Percentiles rank a stretch among this genome's conserved stretches.
Conservation (phyloP, 2,113 vertebrate genomes). For the Colaptes auratus region DNA sequence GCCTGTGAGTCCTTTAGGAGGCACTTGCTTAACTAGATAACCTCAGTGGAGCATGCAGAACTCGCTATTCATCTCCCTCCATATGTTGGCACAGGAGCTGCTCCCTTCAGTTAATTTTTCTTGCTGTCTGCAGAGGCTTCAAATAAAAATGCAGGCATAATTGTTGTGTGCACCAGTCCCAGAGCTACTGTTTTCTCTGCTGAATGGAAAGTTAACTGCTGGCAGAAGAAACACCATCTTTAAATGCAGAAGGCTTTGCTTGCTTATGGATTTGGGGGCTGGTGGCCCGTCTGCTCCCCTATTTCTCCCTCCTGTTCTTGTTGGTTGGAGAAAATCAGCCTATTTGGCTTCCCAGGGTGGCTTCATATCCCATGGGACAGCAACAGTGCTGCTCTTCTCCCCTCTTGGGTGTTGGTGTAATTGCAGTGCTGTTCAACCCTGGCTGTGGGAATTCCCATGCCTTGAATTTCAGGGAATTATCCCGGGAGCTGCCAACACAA, state of each 20-base stretch:
- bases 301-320: background rate
- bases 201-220: background rate
- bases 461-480: background rate
- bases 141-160: constrained; percentile 29
- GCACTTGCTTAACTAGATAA: constrained; percentile 8
- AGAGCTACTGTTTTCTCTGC: background rate
- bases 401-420: background rate
- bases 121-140: constrained; percentile 10
- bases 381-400: background rate
- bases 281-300: accelerated
- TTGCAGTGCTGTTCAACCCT: accelerated
- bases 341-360: background rate
- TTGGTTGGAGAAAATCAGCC: background rate
- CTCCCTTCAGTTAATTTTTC: constrained; percentile 55
- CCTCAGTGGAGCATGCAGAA: background rate
- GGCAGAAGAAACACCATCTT: background rate
- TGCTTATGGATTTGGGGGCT: background rate
- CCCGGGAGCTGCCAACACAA: background rate
- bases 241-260: background rate
- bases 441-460: background rate
- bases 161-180: background rate
- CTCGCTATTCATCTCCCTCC: background rate
- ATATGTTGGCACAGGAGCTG: constrained; percentile 24
- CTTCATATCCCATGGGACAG: accelerated
- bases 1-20: constrained; percentile 18